Conservation (phyloP, 2,113 vertebrate species). For the Hydrochoerus hydrochaeris region DNA sequence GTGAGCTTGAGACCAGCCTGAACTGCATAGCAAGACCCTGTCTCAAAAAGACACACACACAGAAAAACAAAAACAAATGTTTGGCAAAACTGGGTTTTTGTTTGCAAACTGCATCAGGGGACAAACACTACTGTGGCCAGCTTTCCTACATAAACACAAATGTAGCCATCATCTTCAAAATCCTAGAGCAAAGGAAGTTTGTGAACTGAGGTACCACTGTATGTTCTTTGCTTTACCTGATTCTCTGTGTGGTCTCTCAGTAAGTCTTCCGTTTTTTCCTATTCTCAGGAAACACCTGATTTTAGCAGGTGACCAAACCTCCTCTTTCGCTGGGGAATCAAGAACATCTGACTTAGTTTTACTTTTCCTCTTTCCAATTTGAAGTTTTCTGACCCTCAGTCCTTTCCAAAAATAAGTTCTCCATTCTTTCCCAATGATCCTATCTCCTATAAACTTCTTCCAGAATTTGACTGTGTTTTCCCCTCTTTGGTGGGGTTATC, state of each 20-base stretch:
- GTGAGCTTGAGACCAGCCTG: no score
- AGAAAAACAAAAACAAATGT: no score
- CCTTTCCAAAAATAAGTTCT: constrained; percentile 31
- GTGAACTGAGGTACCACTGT: not conserved
- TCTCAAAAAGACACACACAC: no score
- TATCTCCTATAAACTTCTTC: not conserved
- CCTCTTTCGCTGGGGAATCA: not conserved
- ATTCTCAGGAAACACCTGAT: not conserved
- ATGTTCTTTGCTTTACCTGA: not conserved
- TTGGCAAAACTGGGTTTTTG: not conserved
- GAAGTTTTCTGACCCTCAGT: constrained; percentile 5
- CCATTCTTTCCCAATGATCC: not conserved
- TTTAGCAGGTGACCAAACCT: not conserved
- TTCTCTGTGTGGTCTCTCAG: not conserved
- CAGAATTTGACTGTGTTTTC: not conserved
- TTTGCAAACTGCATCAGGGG: not conserved
- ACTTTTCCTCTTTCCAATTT: not conserved
- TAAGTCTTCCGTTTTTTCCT: not conserved
- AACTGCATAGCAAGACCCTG: no score
- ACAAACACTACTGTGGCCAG: not conserved
- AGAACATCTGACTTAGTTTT: not conserved
- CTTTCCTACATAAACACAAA: not conserved
- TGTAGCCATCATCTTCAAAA: not conserved
- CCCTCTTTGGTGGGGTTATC: not conserved
- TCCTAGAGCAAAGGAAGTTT: not conserved